These are phyloP conservation scores for Melinopterus prodromus DNA, from an alignment of 2,888 invertebrate genomes.

Conservation along the genomic window DNA sequence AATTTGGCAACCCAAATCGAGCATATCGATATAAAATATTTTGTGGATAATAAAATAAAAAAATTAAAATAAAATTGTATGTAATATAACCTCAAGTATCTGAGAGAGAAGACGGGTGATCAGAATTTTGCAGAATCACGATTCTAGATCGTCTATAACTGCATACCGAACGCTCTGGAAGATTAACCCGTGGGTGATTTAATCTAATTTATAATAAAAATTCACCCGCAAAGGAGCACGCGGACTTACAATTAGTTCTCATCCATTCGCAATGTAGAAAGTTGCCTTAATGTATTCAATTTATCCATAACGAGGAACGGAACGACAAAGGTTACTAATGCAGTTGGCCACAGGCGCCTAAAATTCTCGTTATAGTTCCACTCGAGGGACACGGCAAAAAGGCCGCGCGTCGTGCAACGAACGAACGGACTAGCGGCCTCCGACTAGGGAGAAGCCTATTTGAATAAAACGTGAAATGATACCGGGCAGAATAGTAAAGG, in stretches of 20 bases:
- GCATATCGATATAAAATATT: too few species aligned
- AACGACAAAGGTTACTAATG: slow-evolving; percentile 4
- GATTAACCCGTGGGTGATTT: background rate
- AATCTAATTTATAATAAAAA: slow-evolving; percentile 4
- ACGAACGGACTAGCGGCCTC: background rate
- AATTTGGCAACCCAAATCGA: too few species aligned
- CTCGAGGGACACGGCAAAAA: slow-evolving; percentile 7
- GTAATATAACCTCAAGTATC: too few species aligned
- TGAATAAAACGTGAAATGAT: slow-evolving; percentile 27
- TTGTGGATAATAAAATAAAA: too few species aligned
- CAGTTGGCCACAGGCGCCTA: slow-evolving; percentile 4
- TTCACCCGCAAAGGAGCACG: background rate
- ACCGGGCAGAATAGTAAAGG: slow-evolving; percentile 9
- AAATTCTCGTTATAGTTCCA: slow-evolving; percentile 4
- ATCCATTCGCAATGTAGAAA: background rate
- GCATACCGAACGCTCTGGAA: background rate
- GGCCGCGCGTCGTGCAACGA: background rate
- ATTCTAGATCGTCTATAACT: too few species aligned
- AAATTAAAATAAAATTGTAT: too few species aligned
- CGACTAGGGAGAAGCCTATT: background rate
- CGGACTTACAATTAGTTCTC: slow-evolving; percentile 4
- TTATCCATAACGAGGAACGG: slow-evolving; percentile 4
- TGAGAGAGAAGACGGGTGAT: too few species aligned
- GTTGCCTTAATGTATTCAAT: background rate
- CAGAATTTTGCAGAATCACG: too few species aligned